Base-by-base conservation (phyloP, 2,888 invertebrate species). In the Pherbina coryleti region DNA sequence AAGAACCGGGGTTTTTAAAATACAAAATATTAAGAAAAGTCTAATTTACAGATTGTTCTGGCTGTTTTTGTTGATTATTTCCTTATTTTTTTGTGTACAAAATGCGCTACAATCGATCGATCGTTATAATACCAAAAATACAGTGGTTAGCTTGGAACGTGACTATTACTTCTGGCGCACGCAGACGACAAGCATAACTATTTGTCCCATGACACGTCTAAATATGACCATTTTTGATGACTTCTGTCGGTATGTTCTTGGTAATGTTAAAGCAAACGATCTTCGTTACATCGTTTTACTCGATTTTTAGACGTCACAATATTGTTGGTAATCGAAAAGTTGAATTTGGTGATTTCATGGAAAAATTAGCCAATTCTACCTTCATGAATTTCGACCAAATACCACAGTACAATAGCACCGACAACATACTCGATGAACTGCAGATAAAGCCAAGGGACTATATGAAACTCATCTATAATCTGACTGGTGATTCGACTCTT, bases 111-210 rank as follows among this genome's bases (percentile, higher is more conserved):
- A 88, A 51, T 89, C 89, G 2, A 82, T 88, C 55, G 80, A 86
- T 28, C 87, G 87, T 5, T 90, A 86, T 70, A 80, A 86, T 22
- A 84, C 84, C 0, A 89, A 89, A 74, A 89, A 88, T 77, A 89
- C 88, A 0, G 89, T 89, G 9, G 85, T 90, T 11, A 85, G 89
- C 7, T 80, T 90, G 3, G 89, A 90, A 55, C 85, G 87, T 4
- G 88, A 90, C 76, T 87, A 86, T 28, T 87, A 89, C 71, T 87
- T 85, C 75, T 90, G 89, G 89, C 89, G 89, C 79, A 88, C 86
- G 2, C 85, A 88, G 0, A 76, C 89, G 31, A 88, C 90, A 0
- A 86, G 87, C 67, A 71, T 88, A 17, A 90, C 90, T 2, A 82
- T 90, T 73, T 90, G 90, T 37, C 90, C 89, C 1, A 85, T 89